Evolutionary conservation across 2,888 invertebrate genomes (phyloP), one percentile per base, ranked within the genome.

Genomic region (Mayetiola destructor): DNA sequence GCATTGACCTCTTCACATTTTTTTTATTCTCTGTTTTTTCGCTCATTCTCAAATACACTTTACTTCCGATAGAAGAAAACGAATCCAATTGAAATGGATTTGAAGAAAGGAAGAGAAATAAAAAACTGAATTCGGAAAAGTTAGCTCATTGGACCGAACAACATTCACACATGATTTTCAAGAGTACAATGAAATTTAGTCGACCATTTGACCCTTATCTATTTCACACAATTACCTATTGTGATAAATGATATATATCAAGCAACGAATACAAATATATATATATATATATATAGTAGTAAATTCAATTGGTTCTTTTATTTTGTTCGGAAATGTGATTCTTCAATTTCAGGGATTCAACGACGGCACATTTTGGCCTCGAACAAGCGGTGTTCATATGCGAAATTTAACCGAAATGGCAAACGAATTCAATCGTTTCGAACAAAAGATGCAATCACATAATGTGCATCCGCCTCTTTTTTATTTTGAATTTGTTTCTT

Each of bases 401-500:
- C n/a, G n/a, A n/a, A n/a, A n/a, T n/a, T n/a, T n/a, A n/a, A n/a
- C n/a, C n/a, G n/a, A n/a, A n/a, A n/a, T n/a, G n/a, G n/a, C 37
- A 12, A 37, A 4, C 3, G 37, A 42, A 42, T 42, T 14, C 42
- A 42, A 42, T 42, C 42, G 21, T 23, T 23, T 42, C 23, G 27
- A 27, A 23, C 29, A 27, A 48, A 48, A 48, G 48, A 23, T 48
- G 48, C 48, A 48, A 23, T 48, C 48, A 27, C 23, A 48, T 48
- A 48, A 48, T 48, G 48, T 48, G 48, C 48, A 48, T 48, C 48
- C 48, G 48, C 48, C 48, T 48, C n/a, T n/a, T n/a, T n/a, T n/a
- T n/a, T n/a, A 48, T 48, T 48, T 23, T 42, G 23, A 21, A 23
- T 48, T 48, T 16, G n/a, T 48, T 27, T 27, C 48, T 36, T 10